Base-by-base conservation (phyloP, 2,797 vertebrate genomes). In the Epinephelus malabaricus region DNA sequence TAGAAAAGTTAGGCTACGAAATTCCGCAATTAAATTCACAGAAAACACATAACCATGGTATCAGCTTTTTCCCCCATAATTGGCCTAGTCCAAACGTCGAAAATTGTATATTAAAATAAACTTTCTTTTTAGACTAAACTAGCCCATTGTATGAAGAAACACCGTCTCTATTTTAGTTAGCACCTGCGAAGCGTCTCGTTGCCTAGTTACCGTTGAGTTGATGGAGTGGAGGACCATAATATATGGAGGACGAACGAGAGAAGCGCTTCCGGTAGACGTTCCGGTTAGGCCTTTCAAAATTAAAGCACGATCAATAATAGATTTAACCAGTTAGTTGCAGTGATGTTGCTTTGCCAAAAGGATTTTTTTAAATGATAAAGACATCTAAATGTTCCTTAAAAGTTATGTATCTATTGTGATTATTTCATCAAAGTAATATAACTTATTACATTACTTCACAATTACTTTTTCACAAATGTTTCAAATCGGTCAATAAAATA, bases 171-270 rank as follows among this genome's bases (percentile, higher is more conserved):
- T 25, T 15, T 4, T 7, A n/a, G 34, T 8, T 34, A 34, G 7
- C 34, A 34, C 7, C 34, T 34, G 34, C 34, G 34, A 2, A 70
- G 83, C 64, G 47, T 83, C 67, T 13, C 21, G 90, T 91, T 87
- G 80, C 88, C 65, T 82, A 80, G 90, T 70, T 66, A 90, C 90
- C 46, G 14, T 2, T 3, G 47, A 61, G 19, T 12, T 43, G 9
- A 10, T 43, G 1, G 4, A 13, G 4, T 0, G 5, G 5, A 6
- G 34, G 34, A 43, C 2, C 23, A 23, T 23, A 23, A 23, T 23
- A 23, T 23, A 23, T 23, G 23, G 7, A 6, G 34, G 34, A 43
- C 2, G 0, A 12, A 12, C 4, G 15, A 21, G 13, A 47, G 27
- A 54, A 21, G 49, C 0, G 15, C 3, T 7, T 34, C 34, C 34